Conservation (phyloP, 2,113 vertebrate genomes). For the Hypanus sabinus region DNA sequence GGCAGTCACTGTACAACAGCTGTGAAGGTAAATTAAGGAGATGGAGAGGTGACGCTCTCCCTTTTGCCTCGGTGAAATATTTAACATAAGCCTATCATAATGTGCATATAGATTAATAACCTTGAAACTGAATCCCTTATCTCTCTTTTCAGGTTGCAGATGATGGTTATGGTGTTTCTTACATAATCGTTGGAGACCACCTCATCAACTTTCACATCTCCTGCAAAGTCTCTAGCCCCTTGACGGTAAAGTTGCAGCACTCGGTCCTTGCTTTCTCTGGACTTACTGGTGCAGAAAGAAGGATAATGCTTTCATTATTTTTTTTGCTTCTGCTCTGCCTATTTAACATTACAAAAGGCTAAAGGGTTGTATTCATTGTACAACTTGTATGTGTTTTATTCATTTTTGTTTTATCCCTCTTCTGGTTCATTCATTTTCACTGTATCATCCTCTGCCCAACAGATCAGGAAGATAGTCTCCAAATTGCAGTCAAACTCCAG, state of each 20-base stretch:
- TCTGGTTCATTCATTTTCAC: neutral
- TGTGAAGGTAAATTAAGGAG: too few species aligned
- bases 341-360: neutral
- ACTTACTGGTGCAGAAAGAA: neutral
- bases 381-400: neutral
- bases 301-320: neutral
- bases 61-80: too few species aligned
- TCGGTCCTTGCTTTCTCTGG: neutral
- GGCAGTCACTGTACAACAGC: too few species aligned
- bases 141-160: constrained; percentile 75
- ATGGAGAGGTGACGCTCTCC: too few species aligned
- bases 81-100: neutral
- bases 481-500: neutral
- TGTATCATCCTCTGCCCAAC: neutral
- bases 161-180: constrained; percentile 94
- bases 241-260: constrained; percentile 65
- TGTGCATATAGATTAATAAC: neutral
- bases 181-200: constrained; percentile 79
- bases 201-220: constrained; percentile 90
- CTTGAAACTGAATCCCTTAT: neutral
- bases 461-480: neutral
- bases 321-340: neutral
- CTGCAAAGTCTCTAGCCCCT: constrained; percentile 83
- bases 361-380: neutral
- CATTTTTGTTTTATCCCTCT: neutral